Conservation (phyloP, 2,888 invertebrate genomes). For the Netelia fuscicornis region DNA sequence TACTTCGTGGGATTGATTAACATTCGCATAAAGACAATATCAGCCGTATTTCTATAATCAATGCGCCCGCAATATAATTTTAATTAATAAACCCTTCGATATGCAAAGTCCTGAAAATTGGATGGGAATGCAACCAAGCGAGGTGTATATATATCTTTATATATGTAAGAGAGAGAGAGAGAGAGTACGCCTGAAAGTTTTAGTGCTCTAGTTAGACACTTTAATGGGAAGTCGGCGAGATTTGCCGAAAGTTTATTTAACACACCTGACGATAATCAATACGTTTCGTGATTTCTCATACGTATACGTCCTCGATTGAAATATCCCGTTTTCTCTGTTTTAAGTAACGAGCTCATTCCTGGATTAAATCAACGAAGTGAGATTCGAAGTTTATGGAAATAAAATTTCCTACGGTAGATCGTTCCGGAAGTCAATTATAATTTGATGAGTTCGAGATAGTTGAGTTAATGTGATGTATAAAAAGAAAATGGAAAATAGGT, state of each 20-base stretch:
- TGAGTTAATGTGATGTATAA: not conserved
- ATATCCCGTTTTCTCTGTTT: conserved; percentile 23
- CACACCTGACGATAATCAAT: conserved; percentile 47
- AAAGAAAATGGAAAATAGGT: conserved; percentile 44
- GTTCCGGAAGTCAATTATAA: conserved; percentile 47
- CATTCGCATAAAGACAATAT: not conserved
- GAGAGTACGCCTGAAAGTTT: conserved; percentile 34
- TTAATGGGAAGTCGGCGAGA: conserved; percentile 55
- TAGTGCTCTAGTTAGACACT: conserved; percentile 50
- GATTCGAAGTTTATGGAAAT: conserved; percentile 17
- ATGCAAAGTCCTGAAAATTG: conserved; percentile 6
- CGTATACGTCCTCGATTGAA: conserved; percentile 38
- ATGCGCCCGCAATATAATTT: conserved; percentile 20
- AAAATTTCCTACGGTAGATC: not conserved
- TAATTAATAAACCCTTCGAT: conserved; percentile 36
- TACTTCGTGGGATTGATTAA: not conserved
- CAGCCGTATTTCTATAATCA: conserved; percentile 9
- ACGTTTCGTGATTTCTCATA: conserved; percentile 19
- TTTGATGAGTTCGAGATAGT: conserved; percentile 51
- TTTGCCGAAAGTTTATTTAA: conserved; percentile 27
- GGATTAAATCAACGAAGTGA: not conserved
- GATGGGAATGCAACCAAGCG: not conserved
- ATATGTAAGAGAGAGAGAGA: not conserved
- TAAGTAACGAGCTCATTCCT: conserved; percentile 20
- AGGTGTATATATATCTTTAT: not conserved